Evolutionary conservation across 2,797 vertebrate species (phyloP), one percentile per base, ranked within the genome.

Genomic region (Tragelaphus oryx): DNA sequence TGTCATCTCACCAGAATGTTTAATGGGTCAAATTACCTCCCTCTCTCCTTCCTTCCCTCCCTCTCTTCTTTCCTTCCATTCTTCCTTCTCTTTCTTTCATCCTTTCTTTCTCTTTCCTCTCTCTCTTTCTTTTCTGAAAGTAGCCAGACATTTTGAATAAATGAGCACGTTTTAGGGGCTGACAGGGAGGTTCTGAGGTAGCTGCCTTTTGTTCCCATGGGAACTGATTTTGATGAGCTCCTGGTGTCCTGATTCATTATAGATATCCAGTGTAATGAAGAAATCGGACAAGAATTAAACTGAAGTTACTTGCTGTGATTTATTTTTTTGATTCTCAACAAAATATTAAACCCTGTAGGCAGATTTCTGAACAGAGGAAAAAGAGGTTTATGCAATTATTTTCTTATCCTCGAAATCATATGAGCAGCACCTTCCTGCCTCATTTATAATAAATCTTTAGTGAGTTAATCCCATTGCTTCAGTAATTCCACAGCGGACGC

Each of bases 201-300:
- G 59, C 0, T 80, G 60, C 95, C 48, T 79, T 97, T 30, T 65
- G 87, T 97, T 97, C 85, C 92, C 93, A 54, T 95, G 97, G 88
- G 92, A 94, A 96, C 98, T 97, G 95, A 87, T 98, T 97, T 95
- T 96, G 94, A 94, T 97, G 75, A 50, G 71, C 78, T 97, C 95
- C 1, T 93, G 26, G 46, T 68, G 85, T 95, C 68, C 71, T 93
- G 94, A 86, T 55, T 96, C 85, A 90, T 82, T 74, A 28, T 57
- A 95, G 92, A 92, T 87, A 86, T 71, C 13, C 65, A 96, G 65
- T 59, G 13, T 84, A 89, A 91, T 92, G 93, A 98, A 94, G 95
- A 97, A 97, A 94, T 95, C 86, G 62, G 62, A 86, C 89, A 91
- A 97, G 97, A 97, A 89, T 44, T 22, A 93, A 95, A 93, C 83